These are phyloP conservation scores for Uromys caudimaculatus DNA, from an alignment of 2,797 vertebrate species.

Conservation along the genomic window DNA sequence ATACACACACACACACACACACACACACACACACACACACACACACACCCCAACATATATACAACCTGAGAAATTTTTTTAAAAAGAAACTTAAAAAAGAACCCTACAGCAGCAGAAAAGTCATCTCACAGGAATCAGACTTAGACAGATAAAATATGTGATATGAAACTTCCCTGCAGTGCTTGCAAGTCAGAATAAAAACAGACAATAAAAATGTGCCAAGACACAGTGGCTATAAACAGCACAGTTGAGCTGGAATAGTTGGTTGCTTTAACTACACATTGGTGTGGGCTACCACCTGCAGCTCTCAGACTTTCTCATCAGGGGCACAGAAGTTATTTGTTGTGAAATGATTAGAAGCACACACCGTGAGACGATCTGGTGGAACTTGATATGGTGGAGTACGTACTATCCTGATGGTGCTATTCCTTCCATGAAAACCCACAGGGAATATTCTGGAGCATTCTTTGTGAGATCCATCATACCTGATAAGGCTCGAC, in stretches of 20 bases:
- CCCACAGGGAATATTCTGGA: neutral
- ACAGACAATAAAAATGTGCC: constrained; percentile 13
- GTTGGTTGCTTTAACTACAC: neutral
- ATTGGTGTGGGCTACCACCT: neutral
- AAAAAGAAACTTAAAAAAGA: neutral
- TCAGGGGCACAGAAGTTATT: neutral
- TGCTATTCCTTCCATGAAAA: neutral
- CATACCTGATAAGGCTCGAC: neutral
- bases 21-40: neutral
- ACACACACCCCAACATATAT: neutral
- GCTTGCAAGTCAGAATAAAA: constrained; percentile 36
- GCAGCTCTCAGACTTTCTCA: neutral
- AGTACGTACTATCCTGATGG: fast-evolving
- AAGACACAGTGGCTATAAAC: neutral
- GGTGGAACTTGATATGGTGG: neutral
- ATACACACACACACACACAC: neutral
- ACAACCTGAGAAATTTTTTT: too few relatives aligned
- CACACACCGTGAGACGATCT: neutral
- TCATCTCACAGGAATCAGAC: neutral
- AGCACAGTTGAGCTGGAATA: neutral
- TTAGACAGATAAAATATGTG: neutral
- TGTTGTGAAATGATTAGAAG: neutral
- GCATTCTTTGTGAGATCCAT: neutral
- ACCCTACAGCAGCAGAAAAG: neutral
- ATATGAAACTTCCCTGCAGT: neutral